These are phyloP conservation scores for Diarsia mendica DNA, from an alignment of 2,888 invertebrate genomes.

Conservation along the genomic window DNA sequence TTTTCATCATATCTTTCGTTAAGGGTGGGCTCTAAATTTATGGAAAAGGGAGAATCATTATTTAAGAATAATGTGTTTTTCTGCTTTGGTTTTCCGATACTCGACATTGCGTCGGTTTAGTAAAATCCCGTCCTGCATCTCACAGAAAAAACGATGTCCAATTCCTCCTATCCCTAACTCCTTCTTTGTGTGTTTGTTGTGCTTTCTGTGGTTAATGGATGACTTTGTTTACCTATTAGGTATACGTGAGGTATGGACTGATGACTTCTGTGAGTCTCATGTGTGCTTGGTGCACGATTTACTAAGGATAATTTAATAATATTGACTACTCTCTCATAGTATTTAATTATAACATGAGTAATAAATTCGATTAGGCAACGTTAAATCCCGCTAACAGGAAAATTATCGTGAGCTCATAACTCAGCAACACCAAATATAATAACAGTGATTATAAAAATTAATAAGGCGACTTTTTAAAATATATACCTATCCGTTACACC, in stretches of 20 bases:
- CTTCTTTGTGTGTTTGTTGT: not conserved
- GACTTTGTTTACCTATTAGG: too few species aligned
- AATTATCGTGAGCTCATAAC: constrained; percentile 45
- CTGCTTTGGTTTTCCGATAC: not conserved
- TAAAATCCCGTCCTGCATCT: not conserved
- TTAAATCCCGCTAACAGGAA: constrained; percentile 41
- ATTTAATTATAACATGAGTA: constrained; percentile 12
- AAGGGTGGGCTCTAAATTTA: constrained; percentile 48
- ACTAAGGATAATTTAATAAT: not conserved
- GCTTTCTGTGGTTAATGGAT: not conserved
- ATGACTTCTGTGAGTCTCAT: too few species aligned
- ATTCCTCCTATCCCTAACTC: not conserved
- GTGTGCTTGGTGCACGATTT: too few species aligned
- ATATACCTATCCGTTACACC: constrained; percentile 26
- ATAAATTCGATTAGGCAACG: constrained; percentile 30
- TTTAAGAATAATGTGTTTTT: not conserved
- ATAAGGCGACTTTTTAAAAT: constrained; percentile 42
- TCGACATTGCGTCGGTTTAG: not conserved
- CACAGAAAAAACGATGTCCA: not conserved
- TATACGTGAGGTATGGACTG: too few species aligned
- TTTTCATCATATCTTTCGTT: constrained; percentile 58
- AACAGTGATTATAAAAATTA: constrained; percentile 55
- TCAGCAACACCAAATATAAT: constrained; percentile 47
- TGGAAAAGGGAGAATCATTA: not conserved
- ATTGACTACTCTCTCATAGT: not conserved